Conservation (phyloP, 2,888 invertebrate species). For the Lottia scabra region DNA sequence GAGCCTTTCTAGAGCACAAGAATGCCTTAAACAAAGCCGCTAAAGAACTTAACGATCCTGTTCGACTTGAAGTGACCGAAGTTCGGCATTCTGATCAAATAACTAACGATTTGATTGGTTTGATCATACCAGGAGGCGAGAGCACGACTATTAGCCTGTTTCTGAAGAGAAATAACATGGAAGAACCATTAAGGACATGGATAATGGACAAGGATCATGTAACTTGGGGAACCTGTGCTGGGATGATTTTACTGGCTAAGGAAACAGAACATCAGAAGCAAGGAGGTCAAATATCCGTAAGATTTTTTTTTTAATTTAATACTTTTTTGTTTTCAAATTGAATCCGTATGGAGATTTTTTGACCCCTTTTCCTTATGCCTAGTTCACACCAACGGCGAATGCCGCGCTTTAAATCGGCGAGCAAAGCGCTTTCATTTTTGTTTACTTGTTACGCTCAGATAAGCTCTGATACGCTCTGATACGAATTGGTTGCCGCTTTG, state of each 20-base stretch:
- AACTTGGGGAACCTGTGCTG: conserved; percentile 64
- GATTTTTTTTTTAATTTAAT: not conserved
- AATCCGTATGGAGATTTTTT: too few relatives aligned
- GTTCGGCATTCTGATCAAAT: conserved; percentile 44
- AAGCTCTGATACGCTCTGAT: too few relatives aligned
- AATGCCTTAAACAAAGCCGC: conserved; percentile 45
- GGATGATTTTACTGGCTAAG: conserved; percentile 60
- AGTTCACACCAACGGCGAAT: too few relatives aligned
- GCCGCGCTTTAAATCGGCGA: too few relatives aligned
- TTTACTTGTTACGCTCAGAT: too few relatives aligned
- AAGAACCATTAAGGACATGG: conserved; percentile 46
- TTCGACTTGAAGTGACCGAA: conserved; percentile 38
- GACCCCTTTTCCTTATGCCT: too few relatives aligned
- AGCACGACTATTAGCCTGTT: conserved; percentile 61
- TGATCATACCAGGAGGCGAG: conserved; percentile 65
- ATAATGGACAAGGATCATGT: conserved; percentile 44
- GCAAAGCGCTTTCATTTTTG: too few relatives aligned
- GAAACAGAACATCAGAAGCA: conserved; percentile 51
- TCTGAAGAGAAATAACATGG: conserved; percentile 53
- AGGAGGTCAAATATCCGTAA: conserved; percentile 56
- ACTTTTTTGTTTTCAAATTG: too few relatives aligned
- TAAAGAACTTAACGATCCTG: conserved; percentile 16
- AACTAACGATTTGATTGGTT: conserved; percentile 44
- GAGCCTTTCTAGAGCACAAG: conserved; percentile 61
- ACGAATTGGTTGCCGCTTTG: too few relatives aligned